Evolutionary conservation across 2,888 invertebrate species (phyloP), one percentile per base, ranked within the genome.

Genomic region (Conomelus anceps): DNA sequence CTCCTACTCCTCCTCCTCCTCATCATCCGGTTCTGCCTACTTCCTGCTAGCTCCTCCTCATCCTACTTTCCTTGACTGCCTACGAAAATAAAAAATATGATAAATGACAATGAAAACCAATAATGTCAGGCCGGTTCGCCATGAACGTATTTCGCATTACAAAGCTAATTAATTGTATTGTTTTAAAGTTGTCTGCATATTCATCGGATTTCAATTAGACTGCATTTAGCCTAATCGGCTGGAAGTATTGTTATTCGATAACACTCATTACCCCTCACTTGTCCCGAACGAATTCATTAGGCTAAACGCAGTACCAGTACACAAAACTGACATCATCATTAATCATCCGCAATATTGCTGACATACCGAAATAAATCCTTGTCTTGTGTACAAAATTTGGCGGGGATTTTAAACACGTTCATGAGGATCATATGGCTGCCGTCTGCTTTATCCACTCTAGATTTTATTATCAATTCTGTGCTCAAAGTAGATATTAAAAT

Each of bases 101-200:
- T 88, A 89, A 88, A 88, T 88, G 29, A 88, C 23, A 87, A 87
- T 89, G 88, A 86, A 89, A 86, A 17, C 34, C 22, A 23, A 6
- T n/a, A 20, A 85, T 1, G 23, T 13, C 6, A 26, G 4, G 23
- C 4, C 24, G 11, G 6, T 17, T 23, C 23, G n/a, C 23, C 22
- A 24, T 13, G 20, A 86, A 88, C 85, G 22, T 87, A 84, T 41
- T 89, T 41, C 41, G 87, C 89, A 84, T 84, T 22, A 88, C 24
- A 86, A 89, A 88, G 63, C 63, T n/a, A n/a, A 63, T 63, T 63
- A 63, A 63, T 63, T 63, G 63, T n/a, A 63, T 63, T 63, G 63
- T 63, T 63, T 63, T 63, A 63, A 63, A 63, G 63, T n/a, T n/a
- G n/a, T n/a, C n/a, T n/a, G n/a, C n/a, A n/a, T n/a, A n/a, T 63